phyloP scores from a whole-genome alignment of 2,113 vertebrate species.

The Australoheros scitulus region DNA sequence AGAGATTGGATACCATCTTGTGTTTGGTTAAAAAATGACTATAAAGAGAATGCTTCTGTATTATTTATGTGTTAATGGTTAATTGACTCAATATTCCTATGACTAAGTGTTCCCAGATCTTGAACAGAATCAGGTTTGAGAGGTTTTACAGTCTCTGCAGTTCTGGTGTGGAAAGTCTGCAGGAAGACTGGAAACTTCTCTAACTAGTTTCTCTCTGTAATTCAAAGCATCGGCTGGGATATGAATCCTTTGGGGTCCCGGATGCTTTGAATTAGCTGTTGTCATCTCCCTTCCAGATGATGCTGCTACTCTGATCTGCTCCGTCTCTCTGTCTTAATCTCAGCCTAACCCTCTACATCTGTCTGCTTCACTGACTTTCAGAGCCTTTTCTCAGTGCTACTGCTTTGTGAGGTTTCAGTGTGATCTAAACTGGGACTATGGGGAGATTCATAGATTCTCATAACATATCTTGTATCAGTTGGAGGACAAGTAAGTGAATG shows the following conservation, averaged over 20 bases:
- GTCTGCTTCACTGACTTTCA: constrained; percentile 18
- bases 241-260: constrained; percentile 47
- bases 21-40: neutral
- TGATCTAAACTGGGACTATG: constrained; percentile 1
- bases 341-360: constrained; percentile 22
- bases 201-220: constrained; percentile 47
- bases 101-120: neutral
- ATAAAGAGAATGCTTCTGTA: neutral
- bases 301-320: constrained; percentile 48
- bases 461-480: constrained; percentile 22
- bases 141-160: neutral
- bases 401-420: constrained; percentile 8
- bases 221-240: constrained; percentile 50
- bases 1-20: neutral
- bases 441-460: neutral
- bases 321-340: constrained; percentile 15
- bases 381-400: neutral
- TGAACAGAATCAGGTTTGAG: constrained; percentile 1
- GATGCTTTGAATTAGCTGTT: constrained; percentile 59
- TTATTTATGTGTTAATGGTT: constrained; percentile 1
- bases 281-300: constrained; percentile 49
- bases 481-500: neutral
- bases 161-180: constrained; percentile 4
- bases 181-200: constrained; percentile 43
- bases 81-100: neutral